Evolutionary conservation across 2,888 invertebrate genomes (phyloP).

Genomic region (Lacanobia wlatinum): DNA sequence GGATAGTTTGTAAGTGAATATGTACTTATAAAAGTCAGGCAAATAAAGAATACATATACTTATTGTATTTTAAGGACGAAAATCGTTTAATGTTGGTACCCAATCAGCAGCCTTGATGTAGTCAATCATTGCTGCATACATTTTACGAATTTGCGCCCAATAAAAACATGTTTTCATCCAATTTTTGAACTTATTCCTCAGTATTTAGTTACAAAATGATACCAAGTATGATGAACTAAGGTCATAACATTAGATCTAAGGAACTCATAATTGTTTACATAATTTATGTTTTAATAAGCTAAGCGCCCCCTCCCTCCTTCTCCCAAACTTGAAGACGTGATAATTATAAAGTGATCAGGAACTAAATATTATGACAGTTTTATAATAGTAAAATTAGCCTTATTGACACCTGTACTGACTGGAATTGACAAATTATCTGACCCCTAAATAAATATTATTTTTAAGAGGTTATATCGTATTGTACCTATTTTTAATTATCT

Average conservation of each 20-base stretch:
- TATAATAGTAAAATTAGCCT: conserved; percentile 37
- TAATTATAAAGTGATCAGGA: conserved; percentile 62
- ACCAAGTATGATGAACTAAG: conserved; percentile 34
- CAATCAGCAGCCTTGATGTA: neutral
- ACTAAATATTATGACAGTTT: conserved; percentile 59
- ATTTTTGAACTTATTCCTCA: conserved; percentile 39
- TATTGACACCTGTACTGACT: conserved; percentile 39
- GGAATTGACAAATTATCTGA: neutral
- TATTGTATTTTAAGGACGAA: conserved; percentile 27
- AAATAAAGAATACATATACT: conserved; percentile 39
- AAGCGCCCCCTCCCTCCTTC: conserved; percentile 35
- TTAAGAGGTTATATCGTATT: too few species aligned
- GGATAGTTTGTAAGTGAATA: conserved; percentile 56
- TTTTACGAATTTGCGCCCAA: conserved; percentile 31
- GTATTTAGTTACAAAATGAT: conserved; percentile 25
- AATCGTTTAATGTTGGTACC: conserved; percentile 31
- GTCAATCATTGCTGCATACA: neutral
- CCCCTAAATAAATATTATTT: neutral
- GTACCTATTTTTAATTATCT: too few species aligned
- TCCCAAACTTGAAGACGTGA: conserved; percentile 61
- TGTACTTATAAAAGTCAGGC: conserved; percentile 64
- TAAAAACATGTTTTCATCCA: conserved; percentile 37
- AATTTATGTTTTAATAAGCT: conserved; percentile 39
- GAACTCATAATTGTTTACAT: conserved; percentile 34
- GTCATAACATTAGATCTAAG: conserved; percentile 33